These are phyloP conservation scores for Argya squamiceps DNA, from an alignment of 2,797 vertebrate species.

Conservation along the genomic window DNA sequence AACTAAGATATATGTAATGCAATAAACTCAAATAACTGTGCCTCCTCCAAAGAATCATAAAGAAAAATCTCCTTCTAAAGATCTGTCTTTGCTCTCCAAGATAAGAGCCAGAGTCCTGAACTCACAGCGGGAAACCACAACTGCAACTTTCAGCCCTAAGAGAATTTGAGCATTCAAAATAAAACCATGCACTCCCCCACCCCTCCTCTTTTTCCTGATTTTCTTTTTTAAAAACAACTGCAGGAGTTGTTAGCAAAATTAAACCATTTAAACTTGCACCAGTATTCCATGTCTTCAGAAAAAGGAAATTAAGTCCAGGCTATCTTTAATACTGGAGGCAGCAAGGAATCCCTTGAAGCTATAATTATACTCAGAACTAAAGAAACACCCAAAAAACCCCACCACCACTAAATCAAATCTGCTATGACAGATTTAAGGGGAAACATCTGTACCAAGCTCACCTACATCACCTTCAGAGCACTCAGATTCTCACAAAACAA, in stretches of 20 bases:
- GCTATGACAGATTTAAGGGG: background rate
- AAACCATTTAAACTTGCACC: background rate
- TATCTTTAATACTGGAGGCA: background rate
- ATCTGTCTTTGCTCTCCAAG: background rate
- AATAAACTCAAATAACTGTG: background rate
- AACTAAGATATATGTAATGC: background rate
- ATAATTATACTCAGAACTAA: background rate
- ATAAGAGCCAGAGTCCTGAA: background rate
- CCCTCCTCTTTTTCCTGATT: rapidly evolving
- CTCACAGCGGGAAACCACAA: background rate
- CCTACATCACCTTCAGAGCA: background rate
- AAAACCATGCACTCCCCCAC: rapidly evolving
- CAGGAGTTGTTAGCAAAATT: background rate
- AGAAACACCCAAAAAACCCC: too few relatives aligned
- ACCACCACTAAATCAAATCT: background rate
- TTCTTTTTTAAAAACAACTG: background rate
- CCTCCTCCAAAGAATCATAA: background rate
- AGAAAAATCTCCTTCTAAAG: background rate
- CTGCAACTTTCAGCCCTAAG: background rate
- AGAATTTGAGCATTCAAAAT: background rate
- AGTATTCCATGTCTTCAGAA: background rate
- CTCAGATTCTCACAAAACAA: background rate
- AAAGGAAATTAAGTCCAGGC: background rate
- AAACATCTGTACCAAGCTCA: slow-evolving; percentile 25
- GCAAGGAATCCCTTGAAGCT: background rate